A percentile compares a stretch with the other conserved stretches of the same genome.
These are phyloP conservation scores for Fringilla coelebs DNA, from an alignment of 2,797 vertebrate species.

Conservation along the genomic window DNA sequence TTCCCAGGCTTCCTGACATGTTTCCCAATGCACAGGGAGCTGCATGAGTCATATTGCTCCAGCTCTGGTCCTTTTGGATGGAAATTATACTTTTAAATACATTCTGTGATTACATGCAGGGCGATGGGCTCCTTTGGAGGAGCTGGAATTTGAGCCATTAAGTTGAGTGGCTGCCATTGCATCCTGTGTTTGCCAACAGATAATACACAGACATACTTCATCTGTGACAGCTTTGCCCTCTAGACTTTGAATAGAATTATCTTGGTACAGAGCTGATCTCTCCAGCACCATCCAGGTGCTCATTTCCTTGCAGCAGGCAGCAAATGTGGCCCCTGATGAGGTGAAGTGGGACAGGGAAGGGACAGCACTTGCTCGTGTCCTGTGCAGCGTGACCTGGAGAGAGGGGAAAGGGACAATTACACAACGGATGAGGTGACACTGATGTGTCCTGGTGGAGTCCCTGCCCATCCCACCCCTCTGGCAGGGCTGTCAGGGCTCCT, in stretches of 20 bases:
- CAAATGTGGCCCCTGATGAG: fast-evolving
- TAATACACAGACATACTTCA: conserved; percentile 24
- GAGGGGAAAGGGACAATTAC: neutral
- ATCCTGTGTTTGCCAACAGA: conserved; percentile 40
- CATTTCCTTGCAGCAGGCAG: neutral
- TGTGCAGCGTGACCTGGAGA: neutral
- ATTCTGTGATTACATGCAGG: neutral
- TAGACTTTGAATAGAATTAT: neutral
- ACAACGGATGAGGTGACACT: neutral
- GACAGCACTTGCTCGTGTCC: fast-evolving
- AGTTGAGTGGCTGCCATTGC: conserved; percentile 40
- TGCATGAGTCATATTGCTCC: conserved; percentile 31
- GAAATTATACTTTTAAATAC: conserved; percentile 53
- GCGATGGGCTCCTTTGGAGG: neutral
- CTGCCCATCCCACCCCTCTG: fast-evolving
- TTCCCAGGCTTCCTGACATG: conserved; percentile 4
- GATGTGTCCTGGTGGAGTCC: neutral
- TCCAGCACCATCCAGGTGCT: neutral
- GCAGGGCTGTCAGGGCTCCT: neutral
- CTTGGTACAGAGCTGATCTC: neutral
- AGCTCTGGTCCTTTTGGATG: conserved; percentile 31
- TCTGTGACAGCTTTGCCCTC: conserved; percentile 41
- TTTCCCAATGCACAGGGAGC: neutral
- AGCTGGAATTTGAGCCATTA: conserved; percentile 12
- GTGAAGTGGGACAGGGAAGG: neutral